A percentile compares a stretch with the other conserved stretches of the same genome.
Evolutionary conservation across 2,888 invertebrate species (phyloP).

Genomic region (Stenodera caucasica): DNA sequence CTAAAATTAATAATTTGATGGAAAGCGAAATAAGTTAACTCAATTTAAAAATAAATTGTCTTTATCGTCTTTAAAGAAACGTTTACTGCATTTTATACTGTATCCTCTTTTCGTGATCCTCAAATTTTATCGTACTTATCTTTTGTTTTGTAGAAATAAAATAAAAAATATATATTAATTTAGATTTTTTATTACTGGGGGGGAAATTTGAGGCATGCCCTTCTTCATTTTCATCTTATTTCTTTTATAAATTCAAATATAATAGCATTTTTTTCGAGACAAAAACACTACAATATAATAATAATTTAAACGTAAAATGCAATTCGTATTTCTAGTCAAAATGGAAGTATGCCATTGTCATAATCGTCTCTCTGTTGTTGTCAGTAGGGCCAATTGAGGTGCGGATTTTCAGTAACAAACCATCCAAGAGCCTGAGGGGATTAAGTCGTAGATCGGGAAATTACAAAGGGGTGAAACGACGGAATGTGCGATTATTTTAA

Average conservation of each 20-base stretch:
- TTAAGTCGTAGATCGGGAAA: constrained; percentile 5
- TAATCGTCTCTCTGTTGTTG: neutral
- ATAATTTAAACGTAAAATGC: neutral
- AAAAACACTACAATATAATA: neutral
- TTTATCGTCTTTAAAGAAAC: neutral
- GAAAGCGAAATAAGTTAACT: neutral
- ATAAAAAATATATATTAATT: too few relatives aligned
- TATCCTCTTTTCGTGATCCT: too few relatives aligned
- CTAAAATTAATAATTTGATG: neutral
- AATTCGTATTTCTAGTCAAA: neutral
- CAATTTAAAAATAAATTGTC: neutral
- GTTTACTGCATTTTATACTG: too few relatives aligned
- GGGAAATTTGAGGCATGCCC: too few relatives aligned
- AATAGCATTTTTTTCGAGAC: too few relatives aligned
- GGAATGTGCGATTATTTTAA: constrained; percentile 17
- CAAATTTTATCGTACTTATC: too few relatives aligned
- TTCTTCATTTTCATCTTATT: too few relatives aligned
- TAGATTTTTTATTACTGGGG: too few relatives aligned
- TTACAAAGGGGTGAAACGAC: constrained; percentile 7
- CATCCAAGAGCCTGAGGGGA: constrained; percentile 6
- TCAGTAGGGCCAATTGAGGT: neutral
- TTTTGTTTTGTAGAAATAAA: too few relatives aligned
- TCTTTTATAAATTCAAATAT: too few relatives aligned
- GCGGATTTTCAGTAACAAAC: constrained; percentile 7
- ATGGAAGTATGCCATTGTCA: neutral